Conservation (phyloP, 2,797 vertebrate species). For the Neoniphon sammara region DNA sequence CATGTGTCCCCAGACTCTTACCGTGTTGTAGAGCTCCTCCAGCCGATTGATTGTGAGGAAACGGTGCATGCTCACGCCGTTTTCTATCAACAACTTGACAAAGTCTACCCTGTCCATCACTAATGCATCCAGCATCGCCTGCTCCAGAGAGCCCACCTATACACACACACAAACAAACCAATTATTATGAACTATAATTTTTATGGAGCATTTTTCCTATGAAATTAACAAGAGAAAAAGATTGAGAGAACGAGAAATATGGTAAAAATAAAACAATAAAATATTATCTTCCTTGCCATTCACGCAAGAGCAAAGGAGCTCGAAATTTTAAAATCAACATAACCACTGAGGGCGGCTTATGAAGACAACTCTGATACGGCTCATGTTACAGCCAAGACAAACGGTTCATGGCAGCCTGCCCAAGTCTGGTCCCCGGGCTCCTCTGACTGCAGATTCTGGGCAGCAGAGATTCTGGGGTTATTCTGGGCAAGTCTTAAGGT, state of each 20-base stretch:
- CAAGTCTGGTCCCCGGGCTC: slow-evolving; percentile 33
- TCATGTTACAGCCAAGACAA: slow-evolving; percentile 70
- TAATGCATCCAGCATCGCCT: slow-evolving; percentile 97
- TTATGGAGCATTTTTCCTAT: slow-evolving; percentile 1
- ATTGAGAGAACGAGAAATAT: slow-evolving; percentile 10
- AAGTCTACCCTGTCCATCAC: slow-evolving; percentile 99
- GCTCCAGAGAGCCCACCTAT: slow-evolving; percentile 96
- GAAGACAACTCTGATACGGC: slow-evolving; percentile 49
- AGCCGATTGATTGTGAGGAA: slow-evolving; percentile 96
- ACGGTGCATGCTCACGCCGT: slow-evolving; percentile 99
- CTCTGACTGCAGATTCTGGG: slow-evolving; percentile 31
- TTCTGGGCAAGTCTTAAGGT: slow-evolving; percentile 56
- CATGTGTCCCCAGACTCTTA: slow-evolving; percentile 65
- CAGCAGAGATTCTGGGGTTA: slow-evolving; percentile 48
- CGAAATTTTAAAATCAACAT: slow-evolving; percentile 66
- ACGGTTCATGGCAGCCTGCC: slow-evolving; percentile 51
- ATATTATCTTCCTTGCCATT: slow-evolving; percentile 40
- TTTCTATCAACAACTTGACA: slow-evolving; percentile 98
- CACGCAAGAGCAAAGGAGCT: slow-evolving; percentile 34
- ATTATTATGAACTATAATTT: slow-evolving; percentile 13
- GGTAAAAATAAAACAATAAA: slow-evolving; percentile 22
- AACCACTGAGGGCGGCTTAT: slow-evolving; percentile 36
- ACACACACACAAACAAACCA: slow-evolving; percentile 46
- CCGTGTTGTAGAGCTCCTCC: slow-evolving; percentile 98
- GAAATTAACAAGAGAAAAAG: slow-evolving; percentile 55